Base-by-base conservation (phyloP, 1,140 invertebrate species). In the Aplysia californica region DNA sequence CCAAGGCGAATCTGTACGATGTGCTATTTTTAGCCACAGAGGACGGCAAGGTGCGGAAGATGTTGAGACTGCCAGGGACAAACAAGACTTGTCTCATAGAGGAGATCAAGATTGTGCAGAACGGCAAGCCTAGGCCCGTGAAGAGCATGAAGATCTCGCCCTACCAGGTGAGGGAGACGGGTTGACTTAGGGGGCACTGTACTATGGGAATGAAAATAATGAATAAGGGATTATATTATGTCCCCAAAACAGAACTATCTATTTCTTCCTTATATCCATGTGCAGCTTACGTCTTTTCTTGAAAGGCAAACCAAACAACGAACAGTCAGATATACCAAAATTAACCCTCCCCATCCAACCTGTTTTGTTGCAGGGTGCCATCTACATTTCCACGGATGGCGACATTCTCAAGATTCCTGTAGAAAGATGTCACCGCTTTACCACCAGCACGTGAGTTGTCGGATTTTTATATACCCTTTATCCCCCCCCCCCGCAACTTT, bases 71-170 rank as follows among this genome's bases (percentile, higher is more conserved):
- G 94, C 95, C 5, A 83, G 91, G 10, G 91, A 94, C 33, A 36
- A 77, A 78, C n/a, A 59, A 68, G 75, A 93, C 95, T 0, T 98
- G 97, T 88, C 89, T 97, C 3, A 92, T 97, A 23, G 96, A 98
- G 87, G 92, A 96, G 67, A 95, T 96, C 93, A 93, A 94, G 71
- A 92, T 95, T 1, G 92, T 94, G 10, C 82, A 87, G 21, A 88
- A 92, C 78, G 85, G 86, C 36, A 83, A 88, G 0, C 86, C 87
- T 35, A 91, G 91, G 36, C 88, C 92, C 50, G 92, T 95, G 44
- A 90, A 93, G 88, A 92, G 91, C 10, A 92, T 97, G 90, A 94
- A 95, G 84, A 95, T 95, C 83, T 90, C 96, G 0, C 94, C 95
- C 86, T 93, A 94, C 79, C 95, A 94, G 23, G 93, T 94, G 86